Conservation (phyloP, 2,797 vertebrate species). For the Amazona finschi region DNA sequence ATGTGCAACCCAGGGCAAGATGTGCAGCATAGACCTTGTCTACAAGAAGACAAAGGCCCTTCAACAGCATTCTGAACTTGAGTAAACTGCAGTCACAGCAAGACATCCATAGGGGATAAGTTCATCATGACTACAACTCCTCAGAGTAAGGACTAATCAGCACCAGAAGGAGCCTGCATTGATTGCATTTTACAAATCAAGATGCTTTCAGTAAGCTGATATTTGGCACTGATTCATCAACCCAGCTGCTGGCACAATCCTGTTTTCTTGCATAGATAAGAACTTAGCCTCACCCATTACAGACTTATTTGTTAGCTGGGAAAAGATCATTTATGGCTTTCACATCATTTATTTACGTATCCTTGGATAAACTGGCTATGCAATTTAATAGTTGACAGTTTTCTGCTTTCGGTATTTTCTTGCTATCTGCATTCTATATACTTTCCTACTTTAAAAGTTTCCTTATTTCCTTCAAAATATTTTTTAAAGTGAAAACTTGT, state of each 20-base stretch:
- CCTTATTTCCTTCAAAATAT: neutral
- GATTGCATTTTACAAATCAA: neutral
- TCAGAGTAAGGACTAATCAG: neutral
- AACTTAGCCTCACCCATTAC: conserved; percentile 34
- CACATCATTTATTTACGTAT: conserved; percentile 35
- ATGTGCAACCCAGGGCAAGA: neutral
- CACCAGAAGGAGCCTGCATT: neutral
- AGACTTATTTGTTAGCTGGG: conserved; percentile 53
- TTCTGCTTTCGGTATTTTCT: neutral
- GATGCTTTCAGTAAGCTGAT: neutral
- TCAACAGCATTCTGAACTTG: neutral
- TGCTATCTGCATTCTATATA: neutral
- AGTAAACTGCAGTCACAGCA: neutral
- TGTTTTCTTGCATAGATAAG: conserved; percentile 45
- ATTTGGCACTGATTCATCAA: conserved; percentile 14
- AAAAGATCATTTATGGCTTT: conserved; percentile 57
- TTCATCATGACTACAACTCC: neutral
- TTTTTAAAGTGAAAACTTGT: neutral
- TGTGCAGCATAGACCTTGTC: fast-evolving
- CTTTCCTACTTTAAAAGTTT: neutral
- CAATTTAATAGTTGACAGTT: neutral
- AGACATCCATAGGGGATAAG: neutral
- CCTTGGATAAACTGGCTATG: neutral
- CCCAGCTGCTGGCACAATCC: conserved; percentile 40
- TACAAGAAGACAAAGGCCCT: neutral